Evolutionary conservation across 2,888 invertebrate genomes (phyloP), one percentile per base, ranked within the genome.

Genomic region (Nycteola revayana): DNA sequence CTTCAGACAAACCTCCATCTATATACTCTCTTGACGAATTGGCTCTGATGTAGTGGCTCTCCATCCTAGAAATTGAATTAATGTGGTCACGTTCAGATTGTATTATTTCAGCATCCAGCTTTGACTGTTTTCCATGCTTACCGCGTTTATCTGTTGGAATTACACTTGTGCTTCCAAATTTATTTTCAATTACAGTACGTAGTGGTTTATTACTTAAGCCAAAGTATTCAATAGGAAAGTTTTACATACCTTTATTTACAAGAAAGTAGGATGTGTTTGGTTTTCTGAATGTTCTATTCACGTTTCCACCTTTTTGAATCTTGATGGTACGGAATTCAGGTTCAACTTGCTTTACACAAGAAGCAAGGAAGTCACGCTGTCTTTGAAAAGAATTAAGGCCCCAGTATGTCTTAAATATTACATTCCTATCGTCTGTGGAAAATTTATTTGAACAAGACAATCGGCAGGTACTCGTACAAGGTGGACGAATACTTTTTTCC

Each of bases 41-140:
- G 14, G 42, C 41, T 25, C 45, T 37, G 9, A 45, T 30, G 25
- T 45, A 45, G 22, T 45, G 42, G 23, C 42, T 45, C 32, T 45
- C 42, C 5, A 32, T 41, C 14, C 32, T 25, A 7, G 38, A 42
- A 10, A 45, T 43, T 3, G 42, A 45, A 14, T 38, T 30, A 28
- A 44, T 42, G 14, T 45, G 47, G 33, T 30, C 31, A 18, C 21
- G 28, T 17, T 41, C 27, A 9, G 38, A 36, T 34, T 42, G 28
- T 25, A 23, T 24, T 9, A 26, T 25, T 33, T 38, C 38, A 24
- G 18, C 18, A 26, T 20, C 18, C 14, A 37, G 11, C 11, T 34
- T 37, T 28, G 20, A 28, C 9, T 42, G 17, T 20, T 36, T 42
- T 11, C 8, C 10, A 21, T 32, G 41, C 9, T 26, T 25, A 7